phyloP scores from a whole-genome alignment of 2,888 invertebrate genomes.

The Pyrrhosoma nymphula region DNA sequence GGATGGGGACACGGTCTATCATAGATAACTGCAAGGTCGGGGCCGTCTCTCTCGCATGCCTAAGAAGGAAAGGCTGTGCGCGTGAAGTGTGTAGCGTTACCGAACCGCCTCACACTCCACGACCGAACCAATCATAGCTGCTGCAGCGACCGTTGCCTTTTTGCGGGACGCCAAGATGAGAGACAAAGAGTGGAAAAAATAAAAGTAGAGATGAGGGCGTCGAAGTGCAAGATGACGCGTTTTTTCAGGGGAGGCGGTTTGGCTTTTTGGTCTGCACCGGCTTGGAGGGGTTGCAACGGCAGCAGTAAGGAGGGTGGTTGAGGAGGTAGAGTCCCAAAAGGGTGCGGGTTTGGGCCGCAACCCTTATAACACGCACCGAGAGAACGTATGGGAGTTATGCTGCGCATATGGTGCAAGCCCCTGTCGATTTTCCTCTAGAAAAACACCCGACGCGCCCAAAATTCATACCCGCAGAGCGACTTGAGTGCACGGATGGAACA shows the following conservation, averaged over 20 bases:
- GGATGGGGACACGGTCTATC: conserved; percentile 48
- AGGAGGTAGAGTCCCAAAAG: background rate
- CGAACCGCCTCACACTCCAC: background rate
- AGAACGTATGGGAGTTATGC: background rate
- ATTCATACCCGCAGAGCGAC: background rate
- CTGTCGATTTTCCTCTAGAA: background rate
- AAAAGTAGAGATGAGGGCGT: background rate
- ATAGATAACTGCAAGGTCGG: conserved; percentile 54
- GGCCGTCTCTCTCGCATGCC: background rate
- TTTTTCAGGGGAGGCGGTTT: background rate
- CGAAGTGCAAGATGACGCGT: background rate
- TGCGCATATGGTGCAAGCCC: conserved; percentile 54
- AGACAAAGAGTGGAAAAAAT: background rate
- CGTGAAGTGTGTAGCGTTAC: conserved; percentile 35
- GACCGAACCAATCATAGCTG: background rate
- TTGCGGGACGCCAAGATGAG: background rate
- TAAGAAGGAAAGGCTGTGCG: conserved; percentile 29
- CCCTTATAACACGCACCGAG: background rate
- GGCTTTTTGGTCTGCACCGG: background rate
- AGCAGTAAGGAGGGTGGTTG: background rate
- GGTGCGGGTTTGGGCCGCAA: background rate
- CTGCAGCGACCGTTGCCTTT: conserved; percentile 1
- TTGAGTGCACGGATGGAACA: background rate
- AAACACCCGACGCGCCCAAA: background rate
- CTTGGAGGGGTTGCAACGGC: conserved; percentile 31